phyloP scores from a whole-genome alignment of 2,113 vertebrate species.

The Brevimyrus niger region DNA sequence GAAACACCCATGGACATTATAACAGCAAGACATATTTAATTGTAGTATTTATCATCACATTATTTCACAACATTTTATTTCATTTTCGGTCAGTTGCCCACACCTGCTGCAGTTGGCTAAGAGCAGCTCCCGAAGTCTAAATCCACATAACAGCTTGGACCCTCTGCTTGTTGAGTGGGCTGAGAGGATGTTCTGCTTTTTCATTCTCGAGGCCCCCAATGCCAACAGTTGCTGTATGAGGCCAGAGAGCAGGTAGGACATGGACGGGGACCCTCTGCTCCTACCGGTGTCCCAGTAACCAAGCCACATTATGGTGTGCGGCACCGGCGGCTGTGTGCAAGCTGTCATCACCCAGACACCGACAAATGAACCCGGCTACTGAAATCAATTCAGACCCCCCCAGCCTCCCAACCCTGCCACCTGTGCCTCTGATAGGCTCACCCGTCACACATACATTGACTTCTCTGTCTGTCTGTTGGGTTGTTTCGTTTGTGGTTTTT shows the following conservation, averaged over 20 bases:
- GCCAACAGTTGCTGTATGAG: neutral
- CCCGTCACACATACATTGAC: neutral
- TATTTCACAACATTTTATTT: neutral
- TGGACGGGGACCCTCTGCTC: neutral
- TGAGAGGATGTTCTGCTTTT: neutral
- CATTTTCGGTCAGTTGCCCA: neutral
- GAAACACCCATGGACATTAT: neutral
- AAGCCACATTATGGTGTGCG: neutral
- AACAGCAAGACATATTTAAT: neutral
- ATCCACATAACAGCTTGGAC: neutral
- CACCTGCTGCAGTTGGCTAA: neutral
- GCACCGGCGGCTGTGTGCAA: neutral
- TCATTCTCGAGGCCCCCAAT: neutral
- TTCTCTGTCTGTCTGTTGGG: neutral
- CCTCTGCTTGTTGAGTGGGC: neutral
- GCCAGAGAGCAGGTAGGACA: neutral
- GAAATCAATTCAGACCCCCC: constrained; percentile 10
- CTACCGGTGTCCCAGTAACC: no score
- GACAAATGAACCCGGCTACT: neutral
- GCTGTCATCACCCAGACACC: neutral
- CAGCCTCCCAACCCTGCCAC: neutral
- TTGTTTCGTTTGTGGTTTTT: neutral
- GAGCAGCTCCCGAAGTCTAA: neutral
- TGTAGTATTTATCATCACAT: neutral
- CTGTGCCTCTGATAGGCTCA: neutral